Evolutionary conservation across 2,888 invertebrate species (phyloP).

Genomic region (Oligia latruncula): DNA sequence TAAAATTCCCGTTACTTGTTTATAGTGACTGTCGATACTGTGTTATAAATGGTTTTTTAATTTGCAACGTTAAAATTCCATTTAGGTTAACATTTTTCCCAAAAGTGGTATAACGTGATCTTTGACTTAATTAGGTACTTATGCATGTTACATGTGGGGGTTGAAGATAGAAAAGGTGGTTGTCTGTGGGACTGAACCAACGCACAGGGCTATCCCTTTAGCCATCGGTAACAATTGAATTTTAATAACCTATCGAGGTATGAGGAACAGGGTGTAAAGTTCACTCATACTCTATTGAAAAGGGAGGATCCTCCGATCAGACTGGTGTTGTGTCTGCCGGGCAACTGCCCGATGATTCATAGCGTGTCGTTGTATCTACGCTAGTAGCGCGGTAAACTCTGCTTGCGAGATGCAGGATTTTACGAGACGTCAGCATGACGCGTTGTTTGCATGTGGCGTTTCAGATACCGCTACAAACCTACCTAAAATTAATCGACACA

Average conservation of each 20-base stretch:
- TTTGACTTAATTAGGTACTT: neutral
- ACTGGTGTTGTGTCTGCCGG: too few relatives aligned
- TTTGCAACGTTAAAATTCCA: conserved; percentile 4
- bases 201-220: neutral
- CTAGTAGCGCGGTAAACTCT: too few relatives aligned
- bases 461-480: neutral
- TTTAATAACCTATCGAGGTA: neutral
- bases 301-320: too few relatives aligned
- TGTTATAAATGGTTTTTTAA: conserved; percentile 35
- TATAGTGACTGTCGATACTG: conserved; percentile 45
- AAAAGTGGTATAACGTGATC: neutral
- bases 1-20: conserved; percentile 41
- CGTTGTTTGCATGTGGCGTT: too few relatives aligned
- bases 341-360: too few relatives aligned
- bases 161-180: neutral
- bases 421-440: too few relatives aligned
- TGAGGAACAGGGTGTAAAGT: too few relatives aligned
- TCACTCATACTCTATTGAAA: too few relatives aligned
- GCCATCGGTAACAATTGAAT: neutral
- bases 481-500: neutral
- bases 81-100: neutral
- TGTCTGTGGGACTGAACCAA: neutral
- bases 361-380: too few relatives aligned
- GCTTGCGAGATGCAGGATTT: too few relatives aligned
- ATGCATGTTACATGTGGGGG: neutral